Evolutionary conservation across 2,888 invertebrate species (phyloP).

Genomic region (Oscheius sp.): DNA sequence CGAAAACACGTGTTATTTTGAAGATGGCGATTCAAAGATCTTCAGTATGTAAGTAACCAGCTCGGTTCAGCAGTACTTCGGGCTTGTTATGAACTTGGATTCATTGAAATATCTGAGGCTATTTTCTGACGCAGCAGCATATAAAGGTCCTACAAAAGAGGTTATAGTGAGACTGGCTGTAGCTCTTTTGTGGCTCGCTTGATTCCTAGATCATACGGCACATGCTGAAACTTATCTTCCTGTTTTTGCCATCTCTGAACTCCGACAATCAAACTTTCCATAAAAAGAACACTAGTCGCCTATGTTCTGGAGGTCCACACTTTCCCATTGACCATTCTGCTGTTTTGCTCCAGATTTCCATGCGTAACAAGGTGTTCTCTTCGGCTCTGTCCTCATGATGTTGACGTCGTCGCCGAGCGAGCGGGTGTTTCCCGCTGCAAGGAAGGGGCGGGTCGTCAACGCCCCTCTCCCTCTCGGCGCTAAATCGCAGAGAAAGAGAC

Average conservation of each 20-base stretch:
- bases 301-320: not conserved
- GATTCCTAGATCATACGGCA: too few relatives aligned
- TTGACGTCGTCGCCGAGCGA: not conserved
- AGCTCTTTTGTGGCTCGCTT: too few relatives aligned
- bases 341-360: not conserved
- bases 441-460: constrained; percentile 8
- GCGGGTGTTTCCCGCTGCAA: constrained; percentile 25
- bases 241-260: not conserved
- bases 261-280: not conserved
- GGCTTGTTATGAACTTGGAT: too few relatives aligned
- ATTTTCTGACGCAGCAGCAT: too few relatives aligned
- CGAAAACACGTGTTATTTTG: constrained; percentile 9
- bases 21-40: not conserved
- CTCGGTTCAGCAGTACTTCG: not conserved
- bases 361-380: not conserved
- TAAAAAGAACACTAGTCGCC: not conserved
- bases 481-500: not conserved
- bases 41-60: not conserved
- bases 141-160: too few relatives aligned
- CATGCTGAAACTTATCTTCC: too few relatives aligned
- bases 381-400: not conserved
- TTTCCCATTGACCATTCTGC: not conserved
- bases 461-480: constrained; percentile 1
- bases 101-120: too few relatives aligned
- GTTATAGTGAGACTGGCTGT: too few relatives aligned